Base-by-base conservation (phyloP, 2,888 invertebrate species). In the Meghimatium bilineatum region DNA sequence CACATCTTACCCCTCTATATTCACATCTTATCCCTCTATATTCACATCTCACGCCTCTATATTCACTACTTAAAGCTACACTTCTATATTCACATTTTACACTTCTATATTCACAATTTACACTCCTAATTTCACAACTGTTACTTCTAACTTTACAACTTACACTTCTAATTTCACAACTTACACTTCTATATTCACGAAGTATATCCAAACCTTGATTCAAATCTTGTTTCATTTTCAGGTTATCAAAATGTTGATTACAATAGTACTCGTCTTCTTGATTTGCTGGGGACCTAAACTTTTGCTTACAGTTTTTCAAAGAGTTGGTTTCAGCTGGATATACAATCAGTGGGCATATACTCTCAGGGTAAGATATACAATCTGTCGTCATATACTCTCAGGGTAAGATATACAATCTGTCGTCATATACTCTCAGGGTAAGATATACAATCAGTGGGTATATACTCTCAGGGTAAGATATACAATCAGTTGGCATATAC, bases 221-320 rank as follows among this genome's bases (percentile, higher is more conserved):
- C 5, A 44, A 5, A 38, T 56, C n/a, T 80, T n/a, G 60, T 3
- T 83, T 36, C 14, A 38, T 26, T 34, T 26, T n/a, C 91, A 95
- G 94, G 94, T 95, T 8, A 95, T 95, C 86, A 94, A 94, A 88
- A 94, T 95, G 94, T 91, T 95, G 86, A 93, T 95, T 32, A 90
- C 94, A 67, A 94, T 95, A 34, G 93, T 94, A 60, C 79, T 93
- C 3, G 91, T 94, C 0, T 95, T 94, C 89, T 89, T 94, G 49
- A 79, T 94, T 34, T 94, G 94, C 88, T 95, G 94, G 94, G 94
- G 94, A n/a, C 94, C 94, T 3, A 92, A 94, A 60, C 90, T 94
- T 49, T 91, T 94, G 63, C 90, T 69, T 44, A 32, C 56, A 66
- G 78, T 85, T 38, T 77, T 79, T 14, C 76, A 29, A 34, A 49